Conservation (phyloP, 2,797 vertebrate species). For the Crocidura indochinensis region DNA sequence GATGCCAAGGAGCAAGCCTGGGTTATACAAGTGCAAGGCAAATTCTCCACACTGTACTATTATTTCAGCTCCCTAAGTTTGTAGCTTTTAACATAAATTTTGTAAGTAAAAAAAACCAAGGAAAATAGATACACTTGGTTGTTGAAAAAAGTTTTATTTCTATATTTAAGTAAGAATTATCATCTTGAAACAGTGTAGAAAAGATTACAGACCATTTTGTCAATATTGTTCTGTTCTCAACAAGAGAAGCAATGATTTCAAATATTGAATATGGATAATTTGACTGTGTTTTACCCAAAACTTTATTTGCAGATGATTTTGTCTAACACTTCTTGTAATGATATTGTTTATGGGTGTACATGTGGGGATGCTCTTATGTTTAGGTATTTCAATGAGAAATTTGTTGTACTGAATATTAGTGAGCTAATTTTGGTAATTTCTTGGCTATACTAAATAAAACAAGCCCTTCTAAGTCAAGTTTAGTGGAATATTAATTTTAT, state of each 20-base stretch:
- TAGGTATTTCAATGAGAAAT: slow-evolving; percentile 73
- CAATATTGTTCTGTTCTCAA: slow-evolving; percentile 61
- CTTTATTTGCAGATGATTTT: slow-evolving; percentile 75
- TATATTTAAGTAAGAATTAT: slow-evolving; percentile 52
- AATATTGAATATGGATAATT: slow-evolving; percentile 75
- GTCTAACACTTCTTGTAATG: slow-evolving; percentile 65
- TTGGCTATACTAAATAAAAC: slow-evolving; percentile 78
- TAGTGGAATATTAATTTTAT: slow-evolving; percentile 54
- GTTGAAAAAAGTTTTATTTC: slow-evolving; percentile 15
- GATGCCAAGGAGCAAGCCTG: too few relatives aligned
- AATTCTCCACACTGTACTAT: too few relatives aligned
- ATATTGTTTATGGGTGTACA: slow-evolving; percentile 52
- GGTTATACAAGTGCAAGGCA: too few relatives aligned
- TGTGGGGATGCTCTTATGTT: slow-evolving; percentile 56
- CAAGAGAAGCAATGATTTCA: slow-evolving; percentile 67
- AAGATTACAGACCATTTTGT: slow-evolving; percentile 54
- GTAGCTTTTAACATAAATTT: too few relatives aligned
- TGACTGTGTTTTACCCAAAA: slow-evolving; percentile 73
- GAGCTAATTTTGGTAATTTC: slow-evolving; percentile 72
- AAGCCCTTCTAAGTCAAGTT: slow-evolving; percentile 68
- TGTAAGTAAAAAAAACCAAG: too few relatives aligned
- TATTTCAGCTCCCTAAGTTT: too few relatives aligned
- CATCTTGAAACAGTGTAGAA: slow-evolving; percentile 47
- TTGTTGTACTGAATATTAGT: slow-evolving; percentile 69
- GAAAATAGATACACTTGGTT: too few relatives aligned